A percentile compares a stretch with the other conserved stretches of the same genome.
Conservation (phyloP, 2,113 vertebrate species). For the Coturnix japonica region DNA sequence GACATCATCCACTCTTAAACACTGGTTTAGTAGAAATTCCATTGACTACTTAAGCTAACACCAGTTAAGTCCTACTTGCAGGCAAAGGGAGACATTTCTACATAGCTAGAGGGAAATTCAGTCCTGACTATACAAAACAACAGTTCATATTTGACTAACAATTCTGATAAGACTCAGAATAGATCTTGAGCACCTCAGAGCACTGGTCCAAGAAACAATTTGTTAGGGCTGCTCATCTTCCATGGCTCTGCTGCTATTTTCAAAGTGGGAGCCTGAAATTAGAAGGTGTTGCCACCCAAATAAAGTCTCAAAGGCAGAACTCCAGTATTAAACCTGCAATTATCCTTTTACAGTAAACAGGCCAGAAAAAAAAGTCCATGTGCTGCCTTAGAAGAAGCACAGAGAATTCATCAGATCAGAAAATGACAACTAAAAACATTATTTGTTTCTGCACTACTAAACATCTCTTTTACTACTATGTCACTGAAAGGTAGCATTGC, state of each 20-base stretch:
- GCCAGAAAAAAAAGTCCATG: neutral
- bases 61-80: neutral
- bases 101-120: neutral
- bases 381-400: neutral
- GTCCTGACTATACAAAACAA: neutral
- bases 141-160: neutral
- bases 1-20: neutral
- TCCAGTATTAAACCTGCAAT: neutral
- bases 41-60: neutral
- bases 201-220: neutral
- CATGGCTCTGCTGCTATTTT: neutral
- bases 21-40: neutral
- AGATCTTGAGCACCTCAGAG: neutral
- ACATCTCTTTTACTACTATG: neutral
- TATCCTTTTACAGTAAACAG: neutral
- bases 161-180: neutral
- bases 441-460: neutral
- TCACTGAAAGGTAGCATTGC: conserved; percentile 9
- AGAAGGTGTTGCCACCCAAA: neutral
- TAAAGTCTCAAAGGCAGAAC: neutral
- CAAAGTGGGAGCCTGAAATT: neutral
- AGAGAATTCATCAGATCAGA: neutral
- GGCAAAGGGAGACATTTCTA: neutral
- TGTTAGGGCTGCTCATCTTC: neutral
- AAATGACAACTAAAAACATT: neutral